Evolutionary conservation across 2,797 vertebrate species (phyloP).

Genomic region (Enteromius anoplus): DNA sequence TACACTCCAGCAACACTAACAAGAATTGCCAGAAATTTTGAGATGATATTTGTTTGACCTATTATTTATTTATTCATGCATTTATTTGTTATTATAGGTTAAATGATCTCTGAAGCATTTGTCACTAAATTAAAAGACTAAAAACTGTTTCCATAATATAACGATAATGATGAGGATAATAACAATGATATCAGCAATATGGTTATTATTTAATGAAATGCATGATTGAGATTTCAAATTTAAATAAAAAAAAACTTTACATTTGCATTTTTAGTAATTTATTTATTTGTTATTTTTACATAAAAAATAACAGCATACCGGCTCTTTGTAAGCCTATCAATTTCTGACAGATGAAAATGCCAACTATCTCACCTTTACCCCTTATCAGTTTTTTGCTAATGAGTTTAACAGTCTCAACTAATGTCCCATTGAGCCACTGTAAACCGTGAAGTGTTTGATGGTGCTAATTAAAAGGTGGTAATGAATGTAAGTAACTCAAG

Average conservation of each 20-base stretch:
- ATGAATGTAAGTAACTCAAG: conserved; percentile 42
- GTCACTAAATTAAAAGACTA: neutral
- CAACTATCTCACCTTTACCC: conserved; percentile 21
- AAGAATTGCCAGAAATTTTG: neutral
- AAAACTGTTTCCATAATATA: neutral
- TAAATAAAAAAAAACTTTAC: neutral
- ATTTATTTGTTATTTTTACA: neutral
- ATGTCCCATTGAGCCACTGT: conserved; percentile 10
- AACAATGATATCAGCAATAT: neutral
- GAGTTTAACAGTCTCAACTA: conserved; percentile 31
- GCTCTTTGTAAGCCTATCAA: neutral
- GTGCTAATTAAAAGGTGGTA: conserved; percentile 64
- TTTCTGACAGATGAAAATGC: neutral
- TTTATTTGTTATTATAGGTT: neutral
- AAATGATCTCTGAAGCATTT: neutral
- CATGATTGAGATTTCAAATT: neutral
- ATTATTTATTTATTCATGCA: neutral
- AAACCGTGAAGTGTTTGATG: conserved; percentile 65
- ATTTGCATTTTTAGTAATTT: neutral
- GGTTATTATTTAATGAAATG: neutral
- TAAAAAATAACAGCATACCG: neutral
- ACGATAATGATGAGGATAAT: neutral
- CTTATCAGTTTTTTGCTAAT: conserved; percentile 40
- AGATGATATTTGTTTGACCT: neutral
- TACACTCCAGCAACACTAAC: neutral